These are phyloP conservation scores for Drosophila takahashii DNA, from an alignment of 1,140 invertebrate species.

Conservation along the genomic window DNA sequence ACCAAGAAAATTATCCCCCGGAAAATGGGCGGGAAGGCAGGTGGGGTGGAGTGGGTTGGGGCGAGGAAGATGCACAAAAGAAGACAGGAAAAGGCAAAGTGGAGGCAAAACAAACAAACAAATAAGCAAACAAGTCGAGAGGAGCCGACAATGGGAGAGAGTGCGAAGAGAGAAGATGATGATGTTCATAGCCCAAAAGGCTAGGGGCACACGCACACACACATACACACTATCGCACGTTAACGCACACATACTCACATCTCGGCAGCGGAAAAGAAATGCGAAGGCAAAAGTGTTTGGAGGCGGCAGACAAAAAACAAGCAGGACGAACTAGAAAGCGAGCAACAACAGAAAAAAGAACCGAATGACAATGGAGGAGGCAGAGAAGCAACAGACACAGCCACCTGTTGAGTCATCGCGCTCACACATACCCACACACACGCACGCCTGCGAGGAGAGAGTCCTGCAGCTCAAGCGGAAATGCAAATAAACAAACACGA, in stretches of 20 bases:
- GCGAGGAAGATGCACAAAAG: slow-evolving; percentile 43
- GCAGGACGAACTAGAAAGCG: slow-evolving; percentile 74
- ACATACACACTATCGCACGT: slow-evolving; percentile 19
- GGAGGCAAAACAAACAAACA: slow-evolving; percentile 72
- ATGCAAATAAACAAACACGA: slow-evolving; percentile 83
- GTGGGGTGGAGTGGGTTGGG: background rate
- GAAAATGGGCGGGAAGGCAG: background rate
- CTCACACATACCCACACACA: slow-evolving; percentile 29
- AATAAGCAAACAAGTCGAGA: slow-evolving; percentile 68
- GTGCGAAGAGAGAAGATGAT: slow-evolving; percentile 68
- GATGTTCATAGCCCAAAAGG: slow-evolving; percentile 46
- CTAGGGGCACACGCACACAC: slow-evolving; percentile 13
- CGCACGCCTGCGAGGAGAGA: slow-evolving; percentile 34
- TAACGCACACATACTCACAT: slow-evolving; percentile 35
- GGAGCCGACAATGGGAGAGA: slow-evolving; percentile 43
- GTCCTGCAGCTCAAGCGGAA: slow-evolving; percentile 78
- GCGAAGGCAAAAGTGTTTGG: slow-evolving; percentile 76
- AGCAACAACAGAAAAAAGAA: slow-evolving; percentile 65
- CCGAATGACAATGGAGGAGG: slow-evolving; percentile 68
- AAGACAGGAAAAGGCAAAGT: slow-evolving; percentile 47
- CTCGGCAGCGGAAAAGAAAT: slow-evolving; percentile 55
- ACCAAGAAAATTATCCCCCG: slow-evolving; percentile 68
- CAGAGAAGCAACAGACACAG: slow-evolving; percentile 65
- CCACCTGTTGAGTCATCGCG: slow-evolving; percentile 68
- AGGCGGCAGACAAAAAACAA: slow-evolving; percentile 68